These are phyloP conservation scores for Hyles lineata DNA, from an alignment of 2,888 invertebrate genomes.

Conservation along the genomic window DNA sequence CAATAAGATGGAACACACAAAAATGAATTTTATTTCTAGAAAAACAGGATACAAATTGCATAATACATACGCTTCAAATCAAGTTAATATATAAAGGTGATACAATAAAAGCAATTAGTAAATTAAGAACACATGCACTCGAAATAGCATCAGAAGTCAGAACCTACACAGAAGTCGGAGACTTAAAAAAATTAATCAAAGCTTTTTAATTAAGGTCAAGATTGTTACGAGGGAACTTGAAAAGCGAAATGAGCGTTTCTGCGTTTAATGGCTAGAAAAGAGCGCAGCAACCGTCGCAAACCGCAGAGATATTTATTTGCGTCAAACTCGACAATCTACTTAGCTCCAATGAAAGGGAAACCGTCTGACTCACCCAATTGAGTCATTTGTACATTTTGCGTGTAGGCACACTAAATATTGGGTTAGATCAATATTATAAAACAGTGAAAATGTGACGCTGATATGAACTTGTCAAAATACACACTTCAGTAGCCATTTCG, in stretches of 20 bases:
- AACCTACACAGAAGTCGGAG: not conserved
- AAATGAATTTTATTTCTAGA: not conserved
- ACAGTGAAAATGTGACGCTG: not conserved
- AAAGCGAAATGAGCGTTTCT: conserved; percentile 3
- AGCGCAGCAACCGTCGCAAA: conserved; percentile 35
- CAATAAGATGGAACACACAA: not conserved
- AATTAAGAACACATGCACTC: not conserved
- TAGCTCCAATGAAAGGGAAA: conserved; percentile 49
- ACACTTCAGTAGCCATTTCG: too few relatives aligned
- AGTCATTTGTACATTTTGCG: conserved; percentile 43
- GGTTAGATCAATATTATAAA: not conserved
- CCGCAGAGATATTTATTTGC: conserved; percentile 50
- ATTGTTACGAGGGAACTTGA: not conserved
- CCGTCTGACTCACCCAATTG: conserved; percentile 57
- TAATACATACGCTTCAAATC: too few relatives aligned
- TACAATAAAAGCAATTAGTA: not conserved
- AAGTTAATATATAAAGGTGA: too few relatives aligned
- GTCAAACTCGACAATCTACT: conserved; percentile 51
- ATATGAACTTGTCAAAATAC: not conserved
- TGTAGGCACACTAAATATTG: not conserved
- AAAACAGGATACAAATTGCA: too few relatives aligned
- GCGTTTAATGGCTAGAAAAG: conserved; percentile 7
- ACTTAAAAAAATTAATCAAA: conserved; percentile 14
- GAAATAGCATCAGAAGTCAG: not conserved
- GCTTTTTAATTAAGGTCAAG: not conserved